Evolutionary conservation across 2,113 vertebrate genomes (phyloP), one percentile per base, ranked within the genome.

Genomic region (Muntiacus muntjak): DNA sequence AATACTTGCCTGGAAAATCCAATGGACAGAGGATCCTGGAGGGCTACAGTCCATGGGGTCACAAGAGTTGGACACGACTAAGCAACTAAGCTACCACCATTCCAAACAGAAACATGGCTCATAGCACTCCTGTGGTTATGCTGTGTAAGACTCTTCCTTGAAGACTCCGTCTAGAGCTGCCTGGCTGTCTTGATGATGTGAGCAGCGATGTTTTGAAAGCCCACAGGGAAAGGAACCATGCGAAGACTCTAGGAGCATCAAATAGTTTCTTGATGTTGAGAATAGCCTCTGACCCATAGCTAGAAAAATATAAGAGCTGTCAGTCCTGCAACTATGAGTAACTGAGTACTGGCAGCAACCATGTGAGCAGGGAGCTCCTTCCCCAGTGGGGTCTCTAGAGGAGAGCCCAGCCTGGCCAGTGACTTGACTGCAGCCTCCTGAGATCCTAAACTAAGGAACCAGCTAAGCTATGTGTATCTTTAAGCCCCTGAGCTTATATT

Each of bases 341-440:
- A 50, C 1, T 5, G 14, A 47, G 28, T 1, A 5, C 1, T 0
- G 17, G n/a, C 8, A 4, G 43, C 43, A 52, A 19, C 17, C 3
- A 11, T 19, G 13, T 21, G 10, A 52, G 30, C 71, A 52, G 7
- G 21, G 47, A 85, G 82, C 40, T 13, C 3, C 52, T 74, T 58
- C 58, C 12, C 26, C 26, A 1, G 7, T 13, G 30, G 26, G 28
- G 7, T 21, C 10, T 50, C n/a, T 23, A 45, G 19, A 30, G 5
- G 55, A 76, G 33, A 57, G 47, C 17, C 8, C 17, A 45, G 33
- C 25, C 26, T 57, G 47, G n/a, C 12, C 26, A 9, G 9, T 28
- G n/a, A 0, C 23, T 71, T 54, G 19, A 50, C 10, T 2, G 2
- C 33, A 84, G 74, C 36, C 30, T 25, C 4, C 7, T 7, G 21